Evolutionary conservation across 2,888 invertebrate species (phyloP).

Genomic region (Campaea margaritaria): DNA sequence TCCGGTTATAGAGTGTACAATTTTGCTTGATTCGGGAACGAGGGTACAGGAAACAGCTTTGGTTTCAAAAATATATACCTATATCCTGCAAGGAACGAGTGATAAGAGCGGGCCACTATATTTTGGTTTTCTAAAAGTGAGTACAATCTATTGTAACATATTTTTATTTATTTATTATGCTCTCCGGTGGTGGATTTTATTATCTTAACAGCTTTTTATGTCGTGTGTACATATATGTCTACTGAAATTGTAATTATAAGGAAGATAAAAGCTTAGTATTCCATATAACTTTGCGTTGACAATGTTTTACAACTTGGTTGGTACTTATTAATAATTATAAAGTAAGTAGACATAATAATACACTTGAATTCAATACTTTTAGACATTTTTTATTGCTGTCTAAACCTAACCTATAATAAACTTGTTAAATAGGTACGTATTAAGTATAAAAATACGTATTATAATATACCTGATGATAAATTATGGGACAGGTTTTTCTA

Average conservation of each 20-base stretch:
- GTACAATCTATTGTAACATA: slow-evolving; percentile 64
- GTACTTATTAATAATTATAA: no score
- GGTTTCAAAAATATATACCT: slow-evolving; percentile 53
- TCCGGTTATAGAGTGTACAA: slow-evolving; percentile 57
- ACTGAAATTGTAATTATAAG: slow-evolving; percentile 1
- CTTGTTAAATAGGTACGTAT: no score
- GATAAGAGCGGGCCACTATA: slow-evolving; percentile 55
- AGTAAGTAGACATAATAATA: background rate
- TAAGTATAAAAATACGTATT: no score
- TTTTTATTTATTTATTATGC: slow-evolving; percentile 42
- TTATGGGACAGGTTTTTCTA: no score
- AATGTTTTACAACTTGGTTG: no score
- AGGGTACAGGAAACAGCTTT: slow-evolving; percentile 56
- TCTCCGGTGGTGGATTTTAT: slow-evolving; percentile 41
- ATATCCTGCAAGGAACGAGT: slow-evolving; percentile 51
- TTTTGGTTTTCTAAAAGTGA: slow-evolving; percentile 59
- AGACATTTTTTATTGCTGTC: background rate
- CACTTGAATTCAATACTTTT: background rate
- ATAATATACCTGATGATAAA: no score
- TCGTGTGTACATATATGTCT: slow-evolving; percentile 2
- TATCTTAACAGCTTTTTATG: slow-evolving; percentile 31
- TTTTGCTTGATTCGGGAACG: slow-evolving; percentile 62
- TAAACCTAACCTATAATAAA: no score
- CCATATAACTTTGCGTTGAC: no score
- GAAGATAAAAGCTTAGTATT: no score